Evolutionary conservation across 2,888 invertebrate species (phyloP).

Genomic region (Lamellibrachia satsuma): DNA sequence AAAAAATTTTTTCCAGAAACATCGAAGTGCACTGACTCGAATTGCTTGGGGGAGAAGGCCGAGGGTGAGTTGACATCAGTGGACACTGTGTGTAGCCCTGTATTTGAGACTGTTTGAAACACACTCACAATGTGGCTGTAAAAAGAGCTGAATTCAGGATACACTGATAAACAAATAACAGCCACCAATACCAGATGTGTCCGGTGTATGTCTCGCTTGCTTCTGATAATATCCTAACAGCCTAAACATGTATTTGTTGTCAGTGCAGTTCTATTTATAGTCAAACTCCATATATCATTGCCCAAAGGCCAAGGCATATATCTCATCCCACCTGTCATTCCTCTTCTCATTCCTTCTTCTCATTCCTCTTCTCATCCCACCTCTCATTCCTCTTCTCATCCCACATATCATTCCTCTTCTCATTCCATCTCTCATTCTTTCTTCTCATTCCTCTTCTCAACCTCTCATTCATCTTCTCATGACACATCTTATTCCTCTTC

Average conservation of each 20-base stretch:
- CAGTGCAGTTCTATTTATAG: background rate
- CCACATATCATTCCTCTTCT: background rate
- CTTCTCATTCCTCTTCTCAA: too few relatives aligned
- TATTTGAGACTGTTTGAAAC: background rate
- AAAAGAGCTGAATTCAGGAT: background rate
- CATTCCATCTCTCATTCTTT: too few relatives aligned
- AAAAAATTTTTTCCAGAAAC: background rate
- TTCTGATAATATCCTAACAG: background rate
- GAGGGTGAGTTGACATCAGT: background rate
- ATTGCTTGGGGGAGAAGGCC: background rate
- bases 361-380: background rate
- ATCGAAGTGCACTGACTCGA: background rate
- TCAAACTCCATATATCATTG: background rate
- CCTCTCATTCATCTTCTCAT: background rate
- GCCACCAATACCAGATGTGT: background rate
- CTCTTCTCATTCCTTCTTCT: background rate
- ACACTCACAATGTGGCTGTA: background rate
- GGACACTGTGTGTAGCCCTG: background rate
- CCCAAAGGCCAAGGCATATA: background rate
- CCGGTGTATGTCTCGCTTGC: background rate
- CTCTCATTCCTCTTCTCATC: background rate
- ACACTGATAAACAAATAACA: background rate
- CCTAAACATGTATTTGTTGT: background rate
- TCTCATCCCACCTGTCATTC: background rate
- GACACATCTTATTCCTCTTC: background rate